These are phyloP conservation scores for Iphiclides podalirius DNA, from an alignment of 2,888 invertebrate species.

Conservation along the genomic window DNA sequence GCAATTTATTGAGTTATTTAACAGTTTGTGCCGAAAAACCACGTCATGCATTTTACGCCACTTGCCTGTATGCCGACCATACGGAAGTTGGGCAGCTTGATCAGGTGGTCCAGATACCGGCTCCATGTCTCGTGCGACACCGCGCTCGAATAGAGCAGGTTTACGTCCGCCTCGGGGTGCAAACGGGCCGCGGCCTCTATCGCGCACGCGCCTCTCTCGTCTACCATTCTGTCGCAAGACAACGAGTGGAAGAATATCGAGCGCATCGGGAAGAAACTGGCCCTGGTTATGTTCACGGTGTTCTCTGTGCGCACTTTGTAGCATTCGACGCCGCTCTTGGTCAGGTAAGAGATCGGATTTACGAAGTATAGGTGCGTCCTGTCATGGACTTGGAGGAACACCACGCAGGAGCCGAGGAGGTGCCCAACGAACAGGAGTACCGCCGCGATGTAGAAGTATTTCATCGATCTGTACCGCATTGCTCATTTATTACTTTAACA, in stretches of 20 bases:
- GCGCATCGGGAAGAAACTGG: constrained; percentile 3
- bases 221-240: constrained; percentile 17
- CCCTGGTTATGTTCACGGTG: not conserved
- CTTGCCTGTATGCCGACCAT: constrained; percentile 15
- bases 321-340: constrained; percentile 1
- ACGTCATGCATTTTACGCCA: too few relatives aligned
- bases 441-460: constrained; percentile 16
- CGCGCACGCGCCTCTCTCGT: constrained; percentile 22
- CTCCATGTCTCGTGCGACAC: constrained; percentile 3
- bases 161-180: constrained; percentile 15
- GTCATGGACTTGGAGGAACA: constrained; percentile 13
- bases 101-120: constrained; percentile 8
- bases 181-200: constrained; percentile 25
- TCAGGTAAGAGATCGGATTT: constrained; percentile 9
- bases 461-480: constrained; percentile 13
- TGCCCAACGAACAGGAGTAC: constrained; percentile 10
- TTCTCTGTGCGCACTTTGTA: constrained; percentile 8
- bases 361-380: constrained; percentile 12
- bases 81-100: constrained; percentile 17
- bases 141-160: constrained; percentile 12
- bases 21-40: too few relatives aligned
- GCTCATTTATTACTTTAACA: constrained; percentile 2
- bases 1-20: too few relatives aligned
- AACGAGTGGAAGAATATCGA: constrained; percentile 25
- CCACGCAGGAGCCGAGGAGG: constrained; percentile 13